Evolutionary conservation across 2,113 vertebrate genomes (phyloP).

Genomic region (Tragelaphus strepsiceros): DNA sequence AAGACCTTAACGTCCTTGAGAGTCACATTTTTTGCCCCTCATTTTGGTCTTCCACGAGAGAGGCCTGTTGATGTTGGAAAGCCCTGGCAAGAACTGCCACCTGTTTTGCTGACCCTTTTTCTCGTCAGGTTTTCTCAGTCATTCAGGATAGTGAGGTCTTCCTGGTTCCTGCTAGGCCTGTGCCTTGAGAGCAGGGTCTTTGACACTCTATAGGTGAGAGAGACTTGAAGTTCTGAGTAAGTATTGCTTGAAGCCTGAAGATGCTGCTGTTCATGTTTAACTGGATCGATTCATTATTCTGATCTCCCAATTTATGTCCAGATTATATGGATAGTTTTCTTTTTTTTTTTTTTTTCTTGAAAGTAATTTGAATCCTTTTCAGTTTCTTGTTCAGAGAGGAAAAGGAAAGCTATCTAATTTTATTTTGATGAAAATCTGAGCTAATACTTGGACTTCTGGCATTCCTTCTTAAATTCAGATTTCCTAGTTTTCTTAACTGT

Average conservation of each 20-base stretch:
- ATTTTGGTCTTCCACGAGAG: neutral
- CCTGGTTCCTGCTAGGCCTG: neutral
- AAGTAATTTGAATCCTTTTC: constrained; percentile 19
- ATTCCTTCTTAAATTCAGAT: neutral
- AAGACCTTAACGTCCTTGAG: neutral
- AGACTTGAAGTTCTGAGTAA: neutral
- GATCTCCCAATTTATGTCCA: neutral
- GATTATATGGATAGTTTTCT: neutral
- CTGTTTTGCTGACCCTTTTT: neutral
- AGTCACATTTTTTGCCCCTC: neutral
- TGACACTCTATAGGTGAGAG: neutral
- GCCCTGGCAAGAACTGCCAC: neutral
- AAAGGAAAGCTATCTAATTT: neutral
- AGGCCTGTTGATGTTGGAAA: neutral
- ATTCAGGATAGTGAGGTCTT: neutral
- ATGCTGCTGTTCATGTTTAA: neutral
- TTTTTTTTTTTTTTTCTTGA: neutral
- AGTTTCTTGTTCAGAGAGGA: constrained; percentile 18
- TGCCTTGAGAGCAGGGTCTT: neutral
- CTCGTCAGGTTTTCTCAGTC: neutral
- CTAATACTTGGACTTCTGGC: neutral
- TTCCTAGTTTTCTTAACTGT: neutral
- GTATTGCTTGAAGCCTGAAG: neutral
- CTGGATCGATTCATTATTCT: neutral
- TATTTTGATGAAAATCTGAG: neutral